Evolutionary conservation across 2,113 vertebrate species (phyloP), one percentile per base, ranked within the genome.

Genomic region (Xyliphius kryptos): DNA sequence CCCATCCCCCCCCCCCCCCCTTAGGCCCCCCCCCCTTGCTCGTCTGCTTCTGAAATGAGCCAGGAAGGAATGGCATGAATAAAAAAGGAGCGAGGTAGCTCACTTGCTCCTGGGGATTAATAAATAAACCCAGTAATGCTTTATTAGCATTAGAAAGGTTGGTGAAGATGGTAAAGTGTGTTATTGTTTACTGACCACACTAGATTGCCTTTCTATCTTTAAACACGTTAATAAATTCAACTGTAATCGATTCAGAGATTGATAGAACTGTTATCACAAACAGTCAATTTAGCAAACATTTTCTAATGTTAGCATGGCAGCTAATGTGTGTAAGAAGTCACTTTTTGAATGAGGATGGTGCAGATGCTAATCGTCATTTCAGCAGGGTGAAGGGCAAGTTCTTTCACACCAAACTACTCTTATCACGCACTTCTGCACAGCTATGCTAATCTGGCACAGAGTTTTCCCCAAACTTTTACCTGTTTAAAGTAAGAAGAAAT

Each of bases 11-110:
- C 41, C 36, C 43, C 66, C 51, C 73, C 59, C 56, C 21, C 2
- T n/a, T n/a, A n/a, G n/a, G n/a, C 22, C 32, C 61, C 69, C 49
- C 32, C 20, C 22, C 61, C 26, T 3, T 32, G 26, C 26, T 32
- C 26, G 26, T 32, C 26, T 32, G 26, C 58, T 50, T 32, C 54
- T 12, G 37, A 53, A 56, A 58, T 55, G 71, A 66, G 64, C 72
- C 50, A 64, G 49, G 62, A 46, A 48, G 63, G 54, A 71, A 71
- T 66, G 37, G 53, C 73, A 77, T 80, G 77, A 81, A 80, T 81
- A 77, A 75, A 68, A 67, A 63, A 77, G 72, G 53, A 72, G 64
- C 53, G 20, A 47, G 43, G 21, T 59, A 17, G 22, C 47, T 26
- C 38, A 37, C 15, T 51, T 64, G 41, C 16, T 22, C n/a, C 55